phyloP scores from a whole-genome alignment of 2,113 vertebrate species.

The Neoarius graeffei region DNA sequence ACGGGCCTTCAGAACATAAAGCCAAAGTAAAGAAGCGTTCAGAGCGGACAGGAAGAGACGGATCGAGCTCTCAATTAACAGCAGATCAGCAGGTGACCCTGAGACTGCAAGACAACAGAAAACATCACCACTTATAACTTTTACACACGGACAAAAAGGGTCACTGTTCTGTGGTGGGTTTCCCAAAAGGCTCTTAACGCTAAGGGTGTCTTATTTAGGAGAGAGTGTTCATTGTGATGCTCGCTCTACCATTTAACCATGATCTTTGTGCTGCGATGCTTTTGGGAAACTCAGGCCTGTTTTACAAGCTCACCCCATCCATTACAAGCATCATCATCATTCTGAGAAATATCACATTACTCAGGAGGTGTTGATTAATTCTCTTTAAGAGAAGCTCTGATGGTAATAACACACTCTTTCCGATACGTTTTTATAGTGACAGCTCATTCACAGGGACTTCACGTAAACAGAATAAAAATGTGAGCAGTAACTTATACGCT shows the following conservation, averaged over 20 bases:
- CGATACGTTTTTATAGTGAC: neutral
- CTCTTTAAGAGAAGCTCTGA: neutral
- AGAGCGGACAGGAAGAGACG: neutral
- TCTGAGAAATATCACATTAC: neutral
- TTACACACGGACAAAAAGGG: neutral
- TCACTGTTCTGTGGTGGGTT: too few relatives aligned
- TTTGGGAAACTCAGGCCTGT: neutral
- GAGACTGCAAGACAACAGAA: neutral
- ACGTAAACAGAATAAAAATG: neutral
- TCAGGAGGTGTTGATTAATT: neutral
- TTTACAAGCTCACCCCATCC: neutral
- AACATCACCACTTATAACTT: neutral
- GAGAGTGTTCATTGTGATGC: too few relatives aligned
- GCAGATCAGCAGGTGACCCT: conserved; percentile 26
- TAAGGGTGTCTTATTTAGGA: too few relatives aligned
- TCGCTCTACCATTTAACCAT: too few relatives aligned
- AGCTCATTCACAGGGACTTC: neutral
- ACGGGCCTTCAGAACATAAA: neutral
- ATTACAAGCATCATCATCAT: neutral
- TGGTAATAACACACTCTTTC: neutral
- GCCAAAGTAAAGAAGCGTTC: neutral
- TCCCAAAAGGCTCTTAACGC: too few relatives aligned
- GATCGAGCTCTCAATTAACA: neutral
- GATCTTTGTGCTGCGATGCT: too few relatives aligned
- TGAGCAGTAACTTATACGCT: neutral